phyloP scores from a whole-genome alignment of 2,888 invertebrate genomes.

The Drosophila engyochracea region DNA sequence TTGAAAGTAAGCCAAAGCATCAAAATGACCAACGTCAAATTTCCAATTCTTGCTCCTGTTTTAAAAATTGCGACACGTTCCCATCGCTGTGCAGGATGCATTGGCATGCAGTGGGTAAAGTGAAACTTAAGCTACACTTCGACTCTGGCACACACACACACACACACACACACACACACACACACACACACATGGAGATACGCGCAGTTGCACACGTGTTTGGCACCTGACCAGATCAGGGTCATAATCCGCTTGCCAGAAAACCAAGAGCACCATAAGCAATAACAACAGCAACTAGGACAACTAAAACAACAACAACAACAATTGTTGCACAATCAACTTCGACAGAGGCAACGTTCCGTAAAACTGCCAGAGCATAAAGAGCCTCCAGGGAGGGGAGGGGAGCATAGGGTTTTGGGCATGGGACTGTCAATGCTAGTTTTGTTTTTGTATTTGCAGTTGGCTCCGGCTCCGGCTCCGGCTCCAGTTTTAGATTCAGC shows the following conservation, averaged over 20 bases:
- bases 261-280: constrained; percentile 34
- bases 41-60: neutral
- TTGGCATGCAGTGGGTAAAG: constrained; percentile 72
- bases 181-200: neutral
- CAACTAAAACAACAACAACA: constrained; percentile 26
- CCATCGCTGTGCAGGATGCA: constrained; percentile 14
- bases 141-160: constrained; percentile 8
- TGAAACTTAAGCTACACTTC: constrained; percentile 70
- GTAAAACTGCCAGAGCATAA: constrained; percentile 37
- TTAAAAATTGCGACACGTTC: neutral
- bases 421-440: constrained; percentile 30
- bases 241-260: constrained; percentile 75
- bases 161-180: neutral
- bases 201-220: constrained; percentile 31
- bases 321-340: constrained; percentile 40
- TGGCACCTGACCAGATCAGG: constrained; percentile 72
- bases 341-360: constrained; percentile 41
- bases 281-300: constrained; percentile 25
- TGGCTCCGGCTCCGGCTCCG: constrained; percentile 11
- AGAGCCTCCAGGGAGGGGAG: neutral
- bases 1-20: neutral
- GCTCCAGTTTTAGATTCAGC: constrained; percentile 3
- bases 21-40: neutral
- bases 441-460: constrained; percentile 42
- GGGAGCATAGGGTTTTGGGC: neutral